Percentiles rank a stretch among this genome's conserved stretches.
These are phyloP conservation scores for Terebella lapidaria DNA, from an alignment of 2,888 invertebrate species.

Conservation along the genomic window DNA sequence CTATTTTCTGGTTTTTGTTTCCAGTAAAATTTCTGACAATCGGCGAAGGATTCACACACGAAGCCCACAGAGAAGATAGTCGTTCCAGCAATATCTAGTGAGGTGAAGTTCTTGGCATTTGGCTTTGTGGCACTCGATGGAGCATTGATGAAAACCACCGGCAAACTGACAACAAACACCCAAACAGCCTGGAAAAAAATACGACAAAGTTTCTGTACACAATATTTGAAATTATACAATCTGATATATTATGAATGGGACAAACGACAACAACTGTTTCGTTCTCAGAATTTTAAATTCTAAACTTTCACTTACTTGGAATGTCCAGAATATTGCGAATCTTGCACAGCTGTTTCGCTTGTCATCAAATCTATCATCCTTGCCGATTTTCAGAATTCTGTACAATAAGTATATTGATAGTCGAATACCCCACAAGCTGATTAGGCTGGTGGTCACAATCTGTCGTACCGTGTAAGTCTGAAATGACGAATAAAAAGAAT, in stretches of 20 bases:
- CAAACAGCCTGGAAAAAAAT: conserved; percentile 59
- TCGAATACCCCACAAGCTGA: conserved; percentile 81
- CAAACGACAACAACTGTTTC: no score
- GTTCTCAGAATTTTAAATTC: no score
- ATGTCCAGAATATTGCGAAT: conserved; percentile 90
- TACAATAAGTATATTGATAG: conserved; percentile 85
- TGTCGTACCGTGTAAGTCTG: conserved; percentile 78
- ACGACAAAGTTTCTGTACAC: background rate
- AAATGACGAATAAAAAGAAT: conserved; percentile 11
- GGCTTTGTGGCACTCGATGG: conserved; percentile 13
- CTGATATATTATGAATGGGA: background rate
- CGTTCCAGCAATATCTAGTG: conserved; percentile 75
- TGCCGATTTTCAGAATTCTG: conserved; percentile 81
- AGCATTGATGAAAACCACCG: conserved; percentile 73
- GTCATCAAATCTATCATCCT: conserved; percentile 87
- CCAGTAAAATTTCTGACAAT: conserved; percentile 86
- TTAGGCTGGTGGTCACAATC: conserved; percentile 82
- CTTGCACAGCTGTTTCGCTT: conserved; percentile 77
- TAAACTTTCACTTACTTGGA: no score
- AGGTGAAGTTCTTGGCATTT: conserved; percentile 4
- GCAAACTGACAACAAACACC: conserved; percentile 86
- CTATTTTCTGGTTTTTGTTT: background rate
- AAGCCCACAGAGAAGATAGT: conserved; percentile 67
- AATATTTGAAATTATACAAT: background rate
- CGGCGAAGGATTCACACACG: conserved; percentile 75